Base-by-base conservation (phyloP, 2,888 invertebrate genomes). In the Campoplex nolae region DNA sequence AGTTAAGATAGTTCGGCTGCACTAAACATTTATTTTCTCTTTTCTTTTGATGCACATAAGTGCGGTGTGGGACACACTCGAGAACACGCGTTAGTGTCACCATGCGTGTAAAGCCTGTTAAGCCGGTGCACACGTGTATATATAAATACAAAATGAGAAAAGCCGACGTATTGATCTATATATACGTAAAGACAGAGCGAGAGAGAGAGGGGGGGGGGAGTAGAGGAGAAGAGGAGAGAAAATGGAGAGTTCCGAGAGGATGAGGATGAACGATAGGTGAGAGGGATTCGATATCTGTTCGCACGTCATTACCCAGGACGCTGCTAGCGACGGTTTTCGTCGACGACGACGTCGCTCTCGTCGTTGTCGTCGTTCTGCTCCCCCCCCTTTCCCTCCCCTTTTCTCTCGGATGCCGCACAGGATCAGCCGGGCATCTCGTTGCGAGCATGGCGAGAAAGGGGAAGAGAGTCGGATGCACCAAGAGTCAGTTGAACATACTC, bases 281-380 rank as follows among this genome's bases (percentile, higher is more conserved):
- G 91, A 93, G 92, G 93, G 93, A 93, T 93, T 92, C 93, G 94
- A 93, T 94, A 94, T 94, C 94, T 93, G 93, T 94, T 94, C 93
- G 94, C 94, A 93, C 94, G 93, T 94, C 94, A 94, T 94, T 94
- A 94, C 94, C 94, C 92, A 93, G 91, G 92, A 91, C 91, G 89
- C 92, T 91, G 90, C 89, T 85, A 76, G 83, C 81, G 74, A 84
- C 81, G 88, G 82, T 82, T 79, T 75, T 75, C 84, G 85, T 81
- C 84, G 89, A 84, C 87, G 88, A 88, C 85, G 88, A 51, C 76
- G 81, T 28, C 76, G 82, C 42, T 28, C 28, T 58, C 83, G 23
- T 23, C 23, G 23, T 71, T 23, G 56, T 56, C 82, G 77, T 89
- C 91, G 89, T 91, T 91, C 89, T 88, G 84, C 56, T 62, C 67